Conservation (phyloP, 2,113 vertebrate genomes). For the Thalassoma bifasciatum region DNA sequence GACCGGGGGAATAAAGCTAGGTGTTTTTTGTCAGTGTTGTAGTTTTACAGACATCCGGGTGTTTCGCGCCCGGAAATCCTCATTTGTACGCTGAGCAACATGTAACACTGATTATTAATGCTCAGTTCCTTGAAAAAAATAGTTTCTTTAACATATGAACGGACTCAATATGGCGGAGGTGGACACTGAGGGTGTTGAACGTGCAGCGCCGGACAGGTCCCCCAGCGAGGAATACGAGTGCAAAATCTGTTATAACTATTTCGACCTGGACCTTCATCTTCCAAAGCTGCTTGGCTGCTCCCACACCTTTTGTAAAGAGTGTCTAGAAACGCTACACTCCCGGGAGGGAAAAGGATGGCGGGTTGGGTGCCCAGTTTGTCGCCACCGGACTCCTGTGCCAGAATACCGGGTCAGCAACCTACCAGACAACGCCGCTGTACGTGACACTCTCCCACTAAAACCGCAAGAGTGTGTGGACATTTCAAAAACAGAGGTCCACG, state of each 20-base stretch:
- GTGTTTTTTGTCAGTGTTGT: too few species aligned
- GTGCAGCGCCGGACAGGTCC: slow-evolving; percentile 1
- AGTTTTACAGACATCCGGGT: background rate
- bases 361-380: slow-evolving; percentile 86
- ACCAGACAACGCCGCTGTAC: slow-evolving; percentile 82
- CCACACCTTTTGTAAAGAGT: slow-evolving; percentile 88
- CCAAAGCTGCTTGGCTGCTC: slow-evolving; percentile 86
- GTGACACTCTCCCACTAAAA: slow-evolving; percentile 69
- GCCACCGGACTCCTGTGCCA: slow-evolving; percentile 85
- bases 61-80: background rate
- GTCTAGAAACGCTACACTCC: slow-evolving; percentile 83
- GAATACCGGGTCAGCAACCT: slow-evolving; percentile 81
- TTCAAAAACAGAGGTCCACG: background rate
- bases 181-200: slow-evolving; percentile 5
- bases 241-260: slow-evolving; percentile 89
- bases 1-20: background rate
- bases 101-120: too few species aligned
- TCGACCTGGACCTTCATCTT: slow-evolving; percentile 82
- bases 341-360: slow-evolving; percentile 65
- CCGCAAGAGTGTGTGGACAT: slow-evolving; percentile 51
- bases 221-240: slow-evolving; percentile 85
- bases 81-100: background rate
- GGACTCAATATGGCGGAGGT: slow-evolving; percentile 81
- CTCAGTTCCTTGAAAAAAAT: background rate
- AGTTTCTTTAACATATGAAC: background rate